Conservation (phyloP, 2,113 vertebrate genomes). For the Chaenocephalus aceratus region DNA sequence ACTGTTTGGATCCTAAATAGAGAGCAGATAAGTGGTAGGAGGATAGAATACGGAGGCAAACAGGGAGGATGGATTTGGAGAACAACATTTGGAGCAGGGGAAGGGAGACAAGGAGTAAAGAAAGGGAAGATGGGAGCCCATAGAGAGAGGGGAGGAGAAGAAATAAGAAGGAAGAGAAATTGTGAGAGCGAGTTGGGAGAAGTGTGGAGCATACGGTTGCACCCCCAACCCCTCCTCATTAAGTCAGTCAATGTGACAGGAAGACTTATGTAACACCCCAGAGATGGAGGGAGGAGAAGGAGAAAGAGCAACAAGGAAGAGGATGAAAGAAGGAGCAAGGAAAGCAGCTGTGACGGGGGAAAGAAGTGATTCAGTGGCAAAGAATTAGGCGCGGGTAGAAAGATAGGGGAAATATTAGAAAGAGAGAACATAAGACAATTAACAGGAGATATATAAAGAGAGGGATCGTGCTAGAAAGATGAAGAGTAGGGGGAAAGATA, state of each 20-base stretch:
- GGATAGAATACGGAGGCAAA: conserved; percentile 13
- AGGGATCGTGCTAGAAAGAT: conserved; percentile 34
- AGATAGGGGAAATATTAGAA: conserved; percentile 57
- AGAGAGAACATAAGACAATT: conserved; percentile 59
- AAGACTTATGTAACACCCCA: conserved; percentile 80
- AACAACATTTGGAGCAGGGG: neutral
- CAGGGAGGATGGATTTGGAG: conserved; percentile 15
- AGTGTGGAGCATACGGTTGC: conserved; percentile 59
- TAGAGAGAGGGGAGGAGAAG: conserved; percentile 49
- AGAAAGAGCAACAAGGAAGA: conserved; percentile 73
- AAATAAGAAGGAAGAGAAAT: conserved; percentile 18
- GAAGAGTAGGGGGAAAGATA: conserved; percentile 39
- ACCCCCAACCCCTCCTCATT: conserved; percentile 54
- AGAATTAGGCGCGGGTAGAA: conserved; percentile 36
- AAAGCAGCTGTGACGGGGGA: conserved; percentile 60
- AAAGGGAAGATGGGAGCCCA: conserved; percentile 16
- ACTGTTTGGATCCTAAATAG: conserved; percentile 4
- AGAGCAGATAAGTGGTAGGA: neutral
- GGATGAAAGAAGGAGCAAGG: conserved; percentile 66
- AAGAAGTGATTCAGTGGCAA: conserved; percentile 39
- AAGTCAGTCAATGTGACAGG: conserved; percentile 81
- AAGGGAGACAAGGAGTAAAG: neutral
- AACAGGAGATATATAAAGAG: conserved; percentile 45
- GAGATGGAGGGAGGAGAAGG: conserved; percentile 79
- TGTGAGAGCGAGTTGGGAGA: conserved; percentile 36